Evolutionary conservation across 2,888 invertebrate genomes (phyloP), one percentile per base, ranked within the genome.

Genomic region (Xanthia icteritia): DNA sequence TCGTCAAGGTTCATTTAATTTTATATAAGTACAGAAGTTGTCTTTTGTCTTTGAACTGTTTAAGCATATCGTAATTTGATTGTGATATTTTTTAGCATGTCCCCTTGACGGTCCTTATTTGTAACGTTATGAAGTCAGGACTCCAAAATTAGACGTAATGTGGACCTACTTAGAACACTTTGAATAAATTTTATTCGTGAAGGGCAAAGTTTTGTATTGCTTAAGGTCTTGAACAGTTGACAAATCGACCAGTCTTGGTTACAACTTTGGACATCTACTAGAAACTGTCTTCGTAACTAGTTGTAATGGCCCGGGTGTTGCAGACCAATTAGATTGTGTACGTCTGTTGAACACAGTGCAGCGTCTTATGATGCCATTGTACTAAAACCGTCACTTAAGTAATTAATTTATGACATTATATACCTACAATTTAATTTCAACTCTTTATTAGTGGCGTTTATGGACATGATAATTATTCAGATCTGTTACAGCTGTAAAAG

Each of bases 61-160:
- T 71, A 77, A 58, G 77, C 39, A 27, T 82, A 63, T 74, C 60
- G 66, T 54, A 74, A 69, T 63, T 72, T 73, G 13, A 84, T 86
- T 84, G 73, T 83, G 20, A 73, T 73, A 61, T 67, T 77, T 74
- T 74, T 83, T 42, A 71, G 75, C 39, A 70, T 56, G 39, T 71
- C 4, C 45, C 84, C 86, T 86, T 78, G 86, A 68, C 42, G 17
- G 9, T 9, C 83, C 76, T 27, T 78, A 71, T 79, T 70, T 61
- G 83, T 71, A 58, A 51, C 5, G 48, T n/a, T 23, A 75, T 67
- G 64, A 64, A 72, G 72, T 72, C 65, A 63, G 73, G 65, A 58
- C 61, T 54, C 56, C 64, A 36, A 77, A 51, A 74, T 58, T 42
- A 36, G 23, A 27, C 23, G 65, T 73, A 76, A 77, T 73, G 42